Conservation (phyloP, 2,113 vertebrate genomes). For the Antigone vipio region DNA sequence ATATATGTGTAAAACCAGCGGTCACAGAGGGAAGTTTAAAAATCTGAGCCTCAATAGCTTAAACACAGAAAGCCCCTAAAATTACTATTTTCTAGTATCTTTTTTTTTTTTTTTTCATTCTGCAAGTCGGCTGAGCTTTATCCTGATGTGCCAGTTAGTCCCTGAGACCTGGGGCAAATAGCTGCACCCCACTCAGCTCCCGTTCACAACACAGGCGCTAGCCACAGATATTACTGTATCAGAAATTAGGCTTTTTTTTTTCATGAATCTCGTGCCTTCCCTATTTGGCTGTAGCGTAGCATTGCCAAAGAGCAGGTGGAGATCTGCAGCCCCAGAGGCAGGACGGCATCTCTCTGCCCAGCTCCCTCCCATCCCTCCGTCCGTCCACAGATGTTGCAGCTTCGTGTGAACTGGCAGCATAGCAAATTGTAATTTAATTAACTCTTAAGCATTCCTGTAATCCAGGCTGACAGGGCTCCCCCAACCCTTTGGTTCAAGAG, state of each 20-base stretch:
- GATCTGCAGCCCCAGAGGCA: not conserved
- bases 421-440: slow-evolving; percentile 84
- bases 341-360: not conserved
- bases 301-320: not conserved
- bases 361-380: slow-evolving; percentile 34
- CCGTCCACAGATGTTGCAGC: slow-evolving; percentile 67
- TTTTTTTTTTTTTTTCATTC: not conserved
- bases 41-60: not conserved
- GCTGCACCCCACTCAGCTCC: not conserved
- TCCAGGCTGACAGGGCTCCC: slow-evolving; percentile 32
- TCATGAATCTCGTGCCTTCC: accelerated
- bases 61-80: not conserved
- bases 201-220: accelerated
- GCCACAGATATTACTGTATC: accelerated
- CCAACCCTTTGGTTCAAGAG: not conserved
- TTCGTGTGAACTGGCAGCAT: slow-evolving; percentile 72
- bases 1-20: accelerated
- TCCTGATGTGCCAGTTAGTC: not conserved
- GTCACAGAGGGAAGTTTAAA: accelerated
- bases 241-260: not conserved
- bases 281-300: not conserved
- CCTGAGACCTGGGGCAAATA: not conserved
- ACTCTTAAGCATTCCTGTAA: slow-evolving; percentile 38
- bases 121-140: not conserved
- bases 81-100: not conserved